Evolutionary conservation across 2,888 invertebrate genomes (phyloP).

Genomic region (Meiosimyza decipiens): DNA sequence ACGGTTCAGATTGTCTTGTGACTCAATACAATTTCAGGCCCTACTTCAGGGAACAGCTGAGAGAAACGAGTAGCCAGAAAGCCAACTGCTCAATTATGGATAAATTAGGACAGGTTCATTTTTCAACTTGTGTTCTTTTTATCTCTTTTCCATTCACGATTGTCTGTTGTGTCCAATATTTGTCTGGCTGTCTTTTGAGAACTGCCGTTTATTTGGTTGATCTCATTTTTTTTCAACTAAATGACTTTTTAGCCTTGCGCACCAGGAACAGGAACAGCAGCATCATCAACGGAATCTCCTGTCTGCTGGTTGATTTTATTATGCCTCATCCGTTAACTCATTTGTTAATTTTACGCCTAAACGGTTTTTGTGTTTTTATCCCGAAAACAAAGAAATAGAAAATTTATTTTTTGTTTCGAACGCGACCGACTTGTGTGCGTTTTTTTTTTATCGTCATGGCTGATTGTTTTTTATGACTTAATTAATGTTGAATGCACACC

Average conservation of each 20-base stretch:
- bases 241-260: not conserved
- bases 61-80: not conserved
- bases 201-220: constrained; percentile 16
- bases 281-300: not conserved
- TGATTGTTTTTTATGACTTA: constrained; percentile 23
- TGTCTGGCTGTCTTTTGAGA: not conserved
- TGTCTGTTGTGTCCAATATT: not conserved
- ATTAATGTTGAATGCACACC: constrained; percentile 12
- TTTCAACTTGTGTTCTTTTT: not conserved
- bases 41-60: not conserved
- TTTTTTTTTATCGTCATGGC: not conserved
- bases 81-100: constrained; percentile 26
- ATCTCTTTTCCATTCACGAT: not conserved
- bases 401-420: not conserved
- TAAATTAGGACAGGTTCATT: constrained; percentile 20
- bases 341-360: constrained; percentile 18
- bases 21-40: not conserved
- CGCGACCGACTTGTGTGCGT: not conserved
- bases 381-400: not conserved
- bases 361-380: not conserved
- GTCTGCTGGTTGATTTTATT: not conserved
- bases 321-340: not conserved
- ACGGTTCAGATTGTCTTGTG: too few relatives aligned
- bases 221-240: not conserved
- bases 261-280: constrained; percentile 1